Base-by-base conservation (phyloP, 2,797 vertebrate genomes). In the Chelon auratus region DNA sequence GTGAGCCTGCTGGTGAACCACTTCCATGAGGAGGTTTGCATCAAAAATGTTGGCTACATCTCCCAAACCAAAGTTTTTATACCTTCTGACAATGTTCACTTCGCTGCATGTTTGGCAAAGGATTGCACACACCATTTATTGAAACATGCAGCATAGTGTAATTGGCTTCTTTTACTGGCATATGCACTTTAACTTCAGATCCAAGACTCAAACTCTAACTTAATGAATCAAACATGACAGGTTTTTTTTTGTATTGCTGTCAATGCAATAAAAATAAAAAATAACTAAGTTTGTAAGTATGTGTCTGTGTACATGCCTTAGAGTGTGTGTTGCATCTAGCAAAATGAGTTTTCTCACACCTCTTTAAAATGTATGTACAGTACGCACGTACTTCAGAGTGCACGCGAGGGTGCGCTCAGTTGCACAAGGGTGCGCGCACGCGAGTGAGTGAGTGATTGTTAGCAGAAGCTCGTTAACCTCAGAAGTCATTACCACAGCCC, bases 401-500 rank as follows among this genome's bases (percentile, higher is more conserved):
- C 24, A 39, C 1, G 54, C 2, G 42, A 57, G 59, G 36, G 57
- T 33, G 42, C 20, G 76, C 18, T 65, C 39, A 5, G 65, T 60
- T 68, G 37, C 40, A 62, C 56, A 51, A 71, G 39, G 24, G 30
- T 48, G 62, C 68, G 65, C 62, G 63, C 17, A 66, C 17, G 61
- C 7, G 39, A 54, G 59, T 18, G 58, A 66, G 68, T 79, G 75
- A 75, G 56, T 83, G 86, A 88, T 88, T 87, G 88, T 87, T 85
- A 87, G 80, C 90, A 89, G 90, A 76, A 86, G 82, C 86, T 84
- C 24, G 81, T 90, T 89, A 89, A 87, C 89, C 85, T 88, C 82
- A 82, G 72, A 80, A 90, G 84, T 88, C 82, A 77, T 87, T 89
- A 93, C 91, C 91, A 81, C 92, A 93, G 87, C 85, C 83, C 87